Percentiles rank a stretch among this genome's conserved stretches.
Evolutionary conservation across 2,797 vertebrate species (phyloP).

Genomic region (Steatocranus sp.): DNA sequence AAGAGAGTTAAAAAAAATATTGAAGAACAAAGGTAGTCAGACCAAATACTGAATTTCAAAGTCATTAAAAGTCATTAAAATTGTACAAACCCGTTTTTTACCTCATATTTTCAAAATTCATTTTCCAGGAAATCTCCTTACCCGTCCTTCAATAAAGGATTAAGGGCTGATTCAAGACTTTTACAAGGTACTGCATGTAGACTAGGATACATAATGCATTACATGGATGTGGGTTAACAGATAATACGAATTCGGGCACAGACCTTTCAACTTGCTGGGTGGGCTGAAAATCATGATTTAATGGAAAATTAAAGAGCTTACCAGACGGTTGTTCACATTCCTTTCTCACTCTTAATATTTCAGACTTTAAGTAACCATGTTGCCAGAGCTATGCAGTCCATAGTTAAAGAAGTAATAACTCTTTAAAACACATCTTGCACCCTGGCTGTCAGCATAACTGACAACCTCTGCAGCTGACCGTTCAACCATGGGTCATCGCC

Average conservation of each 20-base stretch:
- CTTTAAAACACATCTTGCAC: not conserved
- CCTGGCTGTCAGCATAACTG: not conserved
- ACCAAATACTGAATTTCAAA: not conserved
- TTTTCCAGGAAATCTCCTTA: not conserved
- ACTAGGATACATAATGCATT: not conserved
- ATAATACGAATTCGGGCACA: not conserved
- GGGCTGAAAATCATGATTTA: not conserved
- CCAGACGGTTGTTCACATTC: not conserved
- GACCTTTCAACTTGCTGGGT: not conserved
- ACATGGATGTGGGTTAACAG: not conserved
- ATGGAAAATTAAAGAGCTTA: not conserved
- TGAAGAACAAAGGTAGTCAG: not conserved
- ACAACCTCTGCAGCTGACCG: not conserved
- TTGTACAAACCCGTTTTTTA: not conserved
- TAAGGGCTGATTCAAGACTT: not conserved
- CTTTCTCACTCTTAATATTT: not conserved
- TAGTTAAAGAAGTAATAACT: not conserved
- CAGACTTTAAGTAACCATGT: not conserved
- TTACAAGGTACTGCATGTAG: not conserved
- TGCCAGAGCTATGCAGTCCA: not conserved
- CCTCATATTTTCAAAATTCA: not conserved
- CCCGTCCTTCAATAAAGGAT: not conserved
- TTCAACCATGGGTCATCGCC: constrained; percentile 9
- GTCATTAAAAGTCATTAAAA: not conserved
- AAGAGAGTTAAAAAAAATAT: not conserved